Percentiles rank a stretch among this genome's conserved stretches.
Conservation (phyloP, 2,113 vertebrate species). For the Pedetes capensis region DNA sequence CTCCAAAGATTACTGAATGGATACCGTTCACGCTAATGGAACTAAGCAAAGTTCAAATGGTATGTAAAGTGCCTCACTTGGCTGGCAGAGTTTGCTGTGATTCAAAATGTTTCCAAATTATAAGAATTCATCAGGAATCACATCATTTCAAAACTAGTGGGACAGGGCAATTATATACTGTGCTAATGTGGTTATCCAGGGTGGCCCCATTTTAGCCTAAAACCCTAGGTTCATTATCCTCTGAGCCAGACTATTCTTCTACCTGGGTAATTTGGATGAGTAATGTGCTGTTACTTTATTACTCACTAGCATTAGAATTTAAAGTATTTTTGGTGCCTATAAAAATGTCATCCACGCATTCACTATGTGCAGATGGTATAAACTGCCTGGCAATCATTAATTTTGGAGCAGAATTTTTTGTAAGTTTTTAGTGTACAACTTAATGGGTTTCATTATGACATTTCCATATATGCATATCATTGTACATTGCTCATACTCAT, state of each 20-base stretch:
- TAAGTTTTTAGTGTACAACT: too few relatives aligned
- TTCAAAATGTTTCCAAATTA: background rate
- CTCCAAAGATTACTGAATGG: background rate
- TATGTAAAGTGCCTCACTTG: background rate
- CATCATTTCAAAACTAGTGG: background rate
- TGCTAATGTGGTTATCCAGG: background rate
- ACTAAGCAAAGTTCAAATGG: background rate
- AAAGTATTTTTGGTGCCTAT: slow-evolving; percentile 22
- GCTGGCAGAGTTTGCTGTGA: background rate
- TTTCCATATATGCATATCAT: too few relatives aligned
- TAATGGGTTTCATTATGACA: too few relatives aligned
- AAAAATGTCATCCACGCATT: slow-evolving; percentile 7
- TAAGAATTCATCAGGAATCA: slow-evolving; percentile 8
- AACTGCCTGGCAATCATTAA: background rate
- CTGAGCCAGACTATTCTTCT: background rate
- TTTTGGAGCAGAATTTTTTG: too few relatives aligned
- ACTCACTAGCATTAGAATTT: background rate
- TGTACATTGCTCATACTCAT: too few relatives aligned
- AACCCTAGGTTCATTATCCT: background rate
- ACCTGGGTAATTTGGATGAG: background rate
- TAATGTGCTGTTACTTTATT: background rate
- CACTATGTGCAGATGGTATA: background rate
- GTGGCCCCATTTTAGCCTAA: background rate
- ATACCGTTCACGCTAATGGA: background rate
- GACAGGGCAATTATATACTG: background rate